phyloP scores from a whole-genome alignment of 2,113 vertebrate genomes.

The Oryzias curvinotus region DNA sequence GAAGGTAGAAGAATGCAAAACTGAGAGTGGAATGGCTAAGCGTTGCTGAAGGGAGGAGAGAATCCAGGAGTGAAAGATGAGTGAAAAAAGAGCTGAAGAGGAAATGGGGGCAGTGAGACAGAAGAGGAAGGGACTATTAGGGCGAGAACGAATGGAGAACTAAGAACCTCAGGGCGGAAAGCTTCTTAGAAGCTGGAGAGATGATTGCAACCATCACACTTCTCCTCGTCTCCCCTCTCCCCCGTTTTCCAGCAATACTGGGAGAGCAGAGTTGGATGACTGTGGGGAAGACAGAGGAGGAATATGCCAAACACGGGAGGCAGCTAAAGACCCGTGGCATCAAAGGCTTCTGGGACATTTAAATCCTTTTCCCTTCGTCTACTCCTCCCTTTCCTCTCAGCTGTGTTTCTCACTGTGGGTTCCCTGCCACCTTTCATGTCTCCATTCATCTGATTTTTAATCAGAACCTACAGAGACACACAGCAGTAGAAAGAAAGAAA shows the following conservation, averaged over 20 bases:
- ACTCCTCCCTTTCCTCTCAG: conserved; percentile 21
- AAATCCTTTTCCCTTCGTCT: conserved; percentile 36
- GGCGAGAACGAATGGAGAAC: conserved; percentile 51
- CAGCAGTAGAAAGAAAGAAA: conserved; percentile 5
- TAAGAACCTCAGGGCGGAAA: conserved; percentile 54
- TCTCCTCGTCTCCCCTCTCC: conserved; percentile 34
- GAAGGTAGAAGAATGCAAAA: conserved; percentile 21
- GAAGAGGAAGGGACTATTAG: conserved; percentile 53
- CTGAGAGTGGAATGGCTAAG: conserved; percentile 58
- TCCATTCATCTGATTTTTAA: conserved; percentile 22
- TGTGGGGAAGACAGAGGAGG: conserved; percentile 23
- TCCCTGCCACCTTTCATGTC: conserved; percentile 25
- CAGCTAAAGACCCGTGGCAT: conserved; percentile 47
- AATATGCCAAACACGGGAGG: conserved; percentile 43
- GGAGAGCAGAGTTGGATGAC: conserved; percentile 36
- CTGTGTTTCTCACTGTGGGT: conserved; percentile 15
- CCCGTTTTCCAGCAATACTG: conserved; percentile 40
- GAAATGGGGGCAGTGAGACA: conserved; percentile 22
- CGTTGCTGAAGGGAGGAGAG: conserved; percentile 54
- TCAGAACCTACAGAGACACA: conserved; percentile 24
- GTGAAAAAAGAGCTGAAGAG: conserved; percentile 42
- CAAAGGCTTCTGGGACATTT: conserved; percentile 44
- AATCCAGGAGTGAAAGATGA: conserved; percentile 52
- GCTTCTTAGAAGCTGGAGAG: conserved; percentile 50
- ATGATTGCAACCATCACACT: conserved; percentile 51